These are phyloP conservation scores for Leptinotarsa peninsularis DNA, from an alignment of 2,888 invertebrate genomes.

Conservation along the genomic window DNA sequence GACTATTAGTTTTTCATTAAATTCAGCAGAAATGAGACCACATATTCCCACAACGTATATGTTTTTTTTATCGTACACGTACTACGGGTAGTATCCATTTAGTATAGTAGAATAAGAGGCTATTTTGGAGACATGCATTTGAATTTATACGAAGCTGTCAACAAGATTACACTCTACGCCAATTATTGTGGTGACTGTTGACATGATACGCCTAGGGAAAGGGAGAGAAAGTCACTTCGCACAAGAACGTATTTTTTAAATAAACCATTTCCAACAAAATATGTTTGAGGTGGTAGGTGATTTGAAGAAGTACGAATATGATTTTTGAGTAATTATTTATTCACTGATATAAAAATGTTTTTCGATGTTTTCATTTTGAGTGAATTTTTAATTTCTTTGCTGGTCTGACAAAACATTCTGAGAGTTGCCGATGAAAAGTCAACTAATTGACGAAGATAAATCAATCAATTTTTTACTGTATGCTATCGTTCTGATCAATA, in stretches of 20 bases:
- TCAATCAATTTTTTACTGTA: too few species aligned
- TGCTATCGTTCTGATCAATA: too few species aligned
- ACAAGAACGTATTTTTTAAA: constrained; percentile 14
- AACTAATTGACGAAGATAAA: too few species aligned
- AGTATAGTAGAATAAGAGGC: constrained; percentile 32
- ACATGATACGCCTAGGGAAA: constrained; percentile 57
- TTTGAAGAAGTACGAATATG: too few species aligned
- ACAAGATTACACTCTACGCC: constrained; percentile 61
- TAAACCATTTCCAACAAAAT: background rate
- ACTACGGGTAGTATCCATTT: constrained; percentile 34
- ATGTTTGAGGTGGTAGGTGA: background rate
- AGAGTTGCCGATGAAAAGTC: too few species aligned
- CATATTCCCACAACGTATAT: constrained; percentile 22
- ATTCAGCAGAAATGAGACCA: background rate
- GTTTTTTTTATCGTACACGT: constrained; percentile 21
- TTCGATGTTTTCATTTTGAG: too few species aligned
- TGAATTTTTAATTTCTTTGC: too few species aligned
- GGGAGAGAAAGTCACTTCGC: constrained; percentile 30
- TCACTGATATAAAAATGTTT: too few species aligned
- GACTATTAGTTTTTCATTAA: background rate
- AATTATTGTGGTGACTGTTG: constrained; percentile 56
- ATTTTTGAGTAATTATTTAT: too few species aligned
- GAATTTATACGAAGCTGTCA: constrained; percentile 65
- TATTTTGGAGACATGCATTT: constrained; percentile 57
- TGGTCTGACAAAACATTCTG: too few species aligned